phyloP scores from a whole-genome alignment of 1,140 invertebrate genomes.

The Aphelenchoides avenae region DNA sequence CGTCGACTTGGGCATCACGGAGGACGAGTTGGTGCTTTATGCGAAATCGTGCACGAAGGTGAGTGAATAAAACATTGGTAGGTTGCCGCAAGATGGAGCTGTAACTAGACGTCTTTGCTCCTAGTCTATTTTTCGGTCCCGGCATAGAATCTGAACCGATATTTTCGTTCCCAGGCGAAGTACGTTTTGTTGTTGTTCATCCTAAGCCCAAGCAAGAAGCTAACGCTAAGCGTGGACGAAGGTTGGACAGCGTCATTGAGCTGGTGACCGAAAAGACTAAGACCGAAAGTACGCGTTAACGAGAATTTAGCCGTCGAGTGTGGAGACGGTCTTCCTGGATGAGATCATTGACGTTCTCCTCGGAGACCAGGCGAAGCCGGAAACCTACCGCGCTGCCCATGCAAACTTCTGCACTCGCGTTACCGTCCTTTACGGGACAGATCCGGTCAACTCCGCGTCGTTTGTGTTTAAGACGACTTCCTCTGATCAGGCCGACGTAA shows the following conservation, averaged over 20 bases:
- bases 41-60: slow-evolving; percentile 4
- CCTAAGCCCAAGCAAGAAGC: too few species aligned
- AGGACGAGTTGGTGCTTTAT: slow-evolving; percentile 22
- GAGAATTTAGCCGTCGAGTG: not conserved
- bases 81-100: not conserved
- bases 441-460: slow-evolving; percentile 19
- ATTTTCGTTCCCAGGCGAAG: too few species aligned
- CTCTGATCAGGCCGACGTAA: slow-evolving; percentile 18
- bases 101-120: too few species aligned
- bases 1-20: slow-evolving; percentile 20
- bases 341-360: slow-evolving; percentile 28
- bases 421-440: slow-evolving; percentile 22
- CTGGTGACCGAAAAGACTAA: too few species aligned
- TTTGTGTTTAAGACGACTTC: slow-evolving; percentile 24
- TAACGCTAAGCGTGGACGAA: too few species aligned
- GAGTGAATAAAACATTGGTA: not conserved
- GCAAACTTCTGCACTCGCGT: slow-evolving; percentile 8
- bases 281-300: too few species aligned
- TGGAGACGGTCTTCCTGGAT: slow-evolving; percentile 25
- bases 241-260: too few species aligned
- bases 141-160: too few species aligned
- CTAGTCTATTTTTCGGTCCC: too few species aligned
- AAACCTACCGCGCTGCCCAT: slow-evolving; percentile 4
- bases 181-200: too few species aligned
- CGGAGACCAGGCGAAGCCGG: slow-evolving; percentile 14